Evolutionary conservation across 2,797 vertebrate genomes (phyloP), one percentile per base, ranked within the genome.

Genomic region (Podargus strigoides): DNA sequence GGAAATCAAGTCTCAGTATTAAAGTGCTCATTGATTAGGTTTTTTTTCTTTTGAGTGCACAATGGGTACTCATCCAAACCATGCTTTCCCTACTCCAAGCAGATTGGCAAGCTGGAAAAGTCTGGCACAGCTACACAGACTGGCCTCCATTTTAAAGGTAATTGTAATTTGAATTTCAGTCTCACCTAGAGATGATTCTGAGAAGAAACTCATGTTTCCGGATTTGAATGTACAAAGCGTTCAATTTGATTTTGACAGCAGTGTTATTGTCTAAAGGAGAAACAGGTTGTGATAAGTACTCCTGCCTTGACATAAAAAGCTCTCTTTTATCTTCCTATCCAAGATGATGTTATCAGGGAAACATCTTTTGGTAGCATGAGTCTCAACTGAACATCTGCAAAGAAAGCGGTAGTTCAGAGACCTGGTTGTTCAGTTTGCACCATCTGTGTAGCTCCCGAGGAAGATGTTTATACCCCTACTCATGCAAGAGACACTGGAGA

Each of bases 1-100:
- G 81, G 59, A 95, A 60, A 95, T 34, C 20, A 91, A 90, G 24
- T 80, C 75, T 49, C 34, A 59, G 14, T 93, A 58, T 89, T 85
- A 75, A 95, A 94, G 52, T 89, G 60, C 47, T 92, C 81, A 87
- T 95, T 95, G 94, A 95, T 94, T 53, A 62, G 50, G 55, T 89
- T 59, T 70, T 92, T 96, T 93, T 74, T 94, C 66, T 96, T 97
- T 95, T 50, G 80, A 94, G 82, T 3, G 10, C 53, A 41, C 60
- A 78, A 39, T 28, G 56, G 16, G 70, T 74, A 89, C 46, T 87
- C 9, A 0, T 91, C 87, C 66, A 85, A 90, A 60, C 47, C 42
- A 14, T 41, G 74, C 69, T 80, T 62, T 59, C 19, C 26, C 21
- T 72, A 9, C 86, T 83, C 89, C 42, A 17, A 88, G 52, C 60